Percentiles rank a stretch among this genome's conserved stretches.
These are phyloP conservation scores for Cryptotermes secundus DNA, from an alignment of 1,140 invertebrate genomes.

Conservation along the genomic window DNA sequence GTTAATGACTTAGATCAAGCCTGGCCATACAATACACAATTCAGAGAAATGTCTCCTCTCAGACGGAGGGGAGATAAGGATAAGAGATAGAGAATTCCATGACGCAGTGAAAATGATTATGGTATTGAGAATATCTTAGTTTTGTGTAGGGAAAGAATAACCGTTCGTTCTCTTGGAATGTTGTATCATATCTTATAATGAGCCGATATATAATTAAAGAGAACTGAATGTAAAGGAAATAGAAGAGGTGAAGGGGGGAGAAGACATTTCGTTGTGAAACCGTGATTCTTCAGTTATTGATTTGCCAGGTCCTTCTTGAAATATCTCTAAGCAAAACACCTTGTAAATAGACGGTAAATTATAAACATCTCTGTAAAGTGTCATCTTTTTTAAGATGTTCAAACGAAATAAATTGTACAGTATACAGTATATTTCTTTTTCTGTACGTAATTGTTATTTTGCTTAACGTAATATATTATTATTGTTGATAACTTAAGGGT, in stretches of 20 bases:
- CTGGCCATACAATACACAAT: background rate
- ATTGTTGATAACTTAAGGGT: no score
- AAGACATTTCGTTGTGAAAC: background rate
- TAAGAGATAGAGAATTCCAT: background rate
- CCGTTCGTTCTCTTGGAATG: background rate
- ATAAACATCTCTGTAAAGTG: background rate
- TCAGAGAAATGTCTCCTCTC: background rate
- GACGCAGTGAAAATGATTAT: background rate
- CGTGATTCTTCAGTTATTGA: background rate
- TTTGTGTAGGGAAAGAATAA: slow-evolving; percentile 9
- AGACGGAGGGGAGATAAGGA: no score
- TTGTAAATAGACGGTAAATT: background rate
- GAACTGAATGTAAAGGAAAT: background rate
- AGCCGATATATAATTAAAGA: slow-evolving; percentile 14
- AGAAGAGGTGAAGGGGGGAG: background rate
- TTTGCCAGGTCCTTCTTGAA: background rate
- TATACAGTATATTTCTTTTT: no score
- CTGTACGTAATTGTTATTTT: no score
- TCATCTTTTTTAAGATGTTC: no score
- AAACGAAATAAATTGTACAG: no score
- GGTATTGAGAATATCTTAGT: background rate
- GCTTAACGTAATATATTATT: no score
- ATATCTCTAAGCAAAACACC: background rate
- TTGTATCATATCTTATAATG: slow-evolving; percentile 20
- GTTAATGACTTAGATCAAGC: background rate